A percentile compares a stretch with the other conserved stretches of the same genome.
phyloP scores from a whole-genome alignment of 2,113 vertebrate genomes.

The Syngnathus scovelli region DNA sequence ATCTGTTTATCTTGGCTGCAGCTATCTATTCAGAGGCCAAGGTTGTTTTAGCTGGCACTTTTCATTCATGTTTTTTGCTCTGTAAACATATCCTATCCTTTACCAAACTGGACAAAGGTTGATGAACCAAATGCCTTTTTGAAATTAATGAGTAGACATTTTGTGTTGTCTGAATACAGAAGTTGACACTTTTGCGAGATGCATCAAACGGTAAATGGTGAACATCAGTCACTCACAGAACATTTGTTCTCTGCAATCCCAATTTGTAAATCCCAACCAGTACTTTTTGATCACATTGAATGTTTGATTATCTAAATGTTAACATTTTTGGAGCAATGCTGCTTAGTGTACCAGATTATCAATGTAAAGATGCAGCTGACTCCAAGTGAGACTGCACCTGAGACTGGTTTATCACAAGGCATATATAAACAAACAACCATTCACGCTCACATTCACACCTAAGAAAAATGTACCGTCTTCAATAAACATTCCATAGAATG shows the following conservation, averaged over 20 bases:
- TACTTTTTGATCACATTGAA: neutral
- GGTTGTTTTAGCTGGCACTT: conserved; percentile 65
- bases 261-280: neutral
- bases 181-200: neutral
- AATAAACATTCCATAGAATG: too few relatives aligned
- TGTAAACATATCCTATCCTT: conserved; percentile 61
- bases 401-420: too few relatives aligned
- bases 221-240: neutral
- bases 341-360: too few relatives aligned
- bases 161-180: conserved; percentile 29
- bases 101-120: conserved; percentile 67
- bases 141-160: conserved; percentile 34
- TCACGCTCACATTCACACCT: too few relatives aligned
- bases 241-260: neutral
- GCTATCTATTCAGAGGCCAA: conserved; percentile 58
- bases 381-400: too few relatives aligned
- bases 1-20: conserved; percentile 56
- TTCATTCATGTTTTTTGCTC: conserved; percentile 66
- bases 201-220: conserved; percentile 1
- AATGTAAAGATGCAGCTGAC: too few relatives aligned
- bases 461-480: too few relatives aligned
- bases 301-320: neutral
- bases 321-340: too few relatives aligned
- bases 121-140: conserved; percentile 40
- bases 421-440: too few relatives aligned